These are phyloP conservation scores for Holcopasites calliopsidis DNA, from an alignment of 1,140 invertebrate species.

Conservation along the genomic window DNA sequence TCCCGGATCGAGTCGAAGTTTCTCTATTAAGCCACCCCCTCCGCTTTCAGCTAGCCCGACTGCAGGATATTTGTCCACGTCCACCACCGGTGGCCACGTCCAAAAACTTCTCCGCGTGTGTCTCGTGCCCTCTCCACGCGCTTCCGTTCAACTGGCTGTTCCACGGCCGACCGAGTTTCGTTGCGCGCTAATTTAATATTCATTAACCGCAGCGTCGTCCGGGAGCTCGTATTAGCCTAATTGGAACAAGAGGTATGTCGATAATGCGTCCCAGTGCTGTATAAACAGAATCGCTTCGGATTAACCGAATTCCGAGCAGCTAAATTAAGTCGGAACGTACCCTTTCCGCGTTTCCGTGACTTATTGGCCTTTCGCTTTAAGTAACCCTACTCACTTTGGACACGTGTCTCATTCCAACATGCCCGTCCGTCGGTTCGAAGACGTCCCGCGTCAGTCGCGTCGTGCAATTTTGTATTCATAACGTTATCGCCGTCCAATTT, in stretches of 20 bases:
- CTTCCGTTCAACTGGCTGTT: background rate
- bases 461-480: conserved; percentile 33
- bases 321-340: background rate
- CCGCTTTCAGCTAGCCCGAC: conserved; percentile 35
- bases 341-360: too few relatives aligned
- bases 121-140: background rate
- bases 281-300: background rate
- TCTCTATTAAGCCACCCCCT: conserved; percentile 48
- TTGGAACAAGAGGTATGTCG: background rate
- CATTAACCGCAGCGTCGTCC: conserved; percentile 9
- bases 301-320: background rate
- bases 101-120: conserved; percentile 8
- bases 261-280: background rate
- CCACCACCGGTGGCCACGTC: conserved; percentile 15
- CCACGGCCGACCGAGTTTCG: background rate
- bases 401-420: background rate
- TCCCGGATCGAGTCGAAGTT: conserved; percentile 34
- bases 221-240: conserved; percentile 1
- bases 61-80: conserved; percentile 44
- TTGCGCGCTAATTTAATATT: conserved; percentile 38
- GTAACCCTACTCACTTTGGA: too few relatives aligned
- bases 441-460: background rate
- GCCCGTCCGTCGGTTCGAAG: background rate
- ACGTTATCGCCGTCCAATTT: conserved; percentile 10
- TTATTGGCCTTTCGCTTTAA: background rate